Evolutionary conservation across 2,888 invertebrate genomes (phyloP).

Genomic region (Sinelater perroti): DNA sequence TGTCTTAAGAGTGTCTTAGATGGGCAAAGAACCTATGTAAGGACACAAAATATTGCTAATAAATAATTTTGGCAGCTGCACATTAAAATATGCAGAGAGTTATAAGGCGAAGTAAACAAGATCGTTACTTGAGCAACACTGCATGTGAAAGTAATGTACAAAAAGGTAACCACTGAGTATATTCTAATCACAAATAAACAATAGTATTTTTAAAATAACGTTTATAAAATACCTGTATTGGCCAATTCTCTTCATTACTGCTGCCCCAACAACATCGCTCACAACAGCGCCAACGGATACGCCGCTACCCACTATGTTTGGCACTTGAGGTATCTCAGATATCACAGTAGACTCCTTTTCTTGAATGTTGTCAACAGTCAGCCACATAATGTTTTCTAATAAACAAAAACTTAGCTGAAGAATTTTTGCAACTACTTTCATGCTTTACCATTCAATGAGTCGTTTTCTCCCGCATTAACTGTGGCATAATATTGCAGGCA

Average conservation of each 20-base stretch:
- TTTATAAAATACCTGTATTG: constrained; percentile 60
- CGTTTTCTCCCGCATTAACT: constrained; percentile 82
- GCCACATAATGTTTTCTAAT: constrained; percentile 93
- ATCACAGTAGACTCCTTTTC: constrained; percentile 82
- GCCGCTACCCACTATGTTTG: constrained; percentile 90
- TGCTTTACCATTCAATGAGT: constrained; percentile 67
- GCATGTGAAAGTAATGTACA: too few species aligned
- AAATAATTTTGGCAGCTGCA: too few species aligned
- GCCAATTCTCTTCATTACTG: constrained; percentile 66
- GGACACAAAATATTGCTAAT: too few species aligned
- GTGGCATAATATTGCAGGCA: constrained; percentile 99
- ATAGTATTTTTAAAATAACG: too few species aligned
- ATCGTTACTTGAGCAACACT: too few species aligned
- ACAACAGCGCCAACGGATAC: constrained; percentile 98
- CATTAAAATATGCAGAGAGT: too few species aligned
- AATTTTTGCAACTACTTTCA: constrained; percentile 15
- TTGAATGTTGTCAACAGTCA: constrained; percentile 93
- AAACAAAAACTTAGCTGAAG: constrained; percentile 42
- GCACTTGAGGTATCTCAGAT: constrained; percentile 83
- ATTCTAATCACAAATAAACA: too few species aligned
- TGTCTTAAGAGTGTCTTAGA: too few species aligned
- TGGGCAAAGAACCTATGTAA: too few species aligned
- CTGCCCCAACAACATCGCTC: constrained; percentile 88
- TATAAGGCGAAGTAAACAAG: too few species aligned
- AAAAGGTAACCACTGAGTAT: too few species aligned